Evolutionary conservation across 2,113 vertebrate species (phyloP).

Genomic region (Montifringilla adamsi): DNA sequence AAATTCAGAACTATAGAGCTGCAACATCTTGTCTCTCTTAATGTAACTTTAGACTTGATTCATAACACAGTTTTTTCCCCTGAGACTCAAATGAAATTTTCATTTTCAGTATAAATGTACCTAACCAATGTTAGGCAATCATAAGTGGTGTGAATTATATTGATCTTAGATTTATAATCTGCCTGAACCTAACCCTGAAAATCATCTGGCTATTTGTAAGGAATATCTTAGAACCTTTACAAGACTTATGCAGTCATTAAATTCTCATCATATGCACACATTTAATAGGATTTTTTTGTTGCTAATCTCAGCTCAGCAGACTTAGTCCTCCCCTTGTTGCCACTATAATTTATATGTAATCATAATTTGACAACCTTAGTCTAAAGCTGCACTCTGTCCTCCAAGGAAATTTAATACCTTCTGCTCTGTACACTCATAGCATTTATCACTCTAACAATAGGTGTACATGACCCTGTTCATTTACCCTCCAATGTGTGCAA

Average conservation of each 20-base stretch:
- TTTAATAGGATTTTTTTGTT: slow-evolving; percentile 25
- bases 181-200: background rate
- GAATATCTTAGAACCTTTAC: slow-evolving; percentile 34
- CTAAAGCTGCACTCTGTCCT: slow-evolving; percentile 10
- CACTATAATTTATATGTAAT: slow-evolving; percentile 46
- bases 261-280: background rate
- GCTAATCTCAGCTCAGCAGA: slow-evolving; percentile 46
- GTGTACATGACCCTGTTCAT: background rate
- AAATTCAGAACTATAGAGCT: background rate
- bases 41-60: background rate
- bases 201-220: background rate
- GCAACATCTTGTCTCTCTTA: background rate
- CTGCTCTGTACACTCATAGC: background rate
- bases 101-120: background rate
- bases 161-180: slow-evolving; percentile 6
- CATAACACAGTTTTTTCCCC: background rate
- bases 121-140: background rate
- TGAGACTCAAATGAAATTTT: background rate
- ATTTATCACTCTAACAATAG: slow-evolving; percentile 18
- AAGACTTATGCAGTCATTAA: slow-evolving; percentile 29
- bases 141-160: background rate
- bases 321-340: slow-evolving; percentile 31
- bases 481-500: background rate
- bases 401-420: slow-evolving; percentile 37
- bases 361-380: slow-evolving; percentile 35